Evolutionary conservation across 2,797 vertebrate species (phyloP).

Genomic region (Enteromius unitaeniatus): DNA sequence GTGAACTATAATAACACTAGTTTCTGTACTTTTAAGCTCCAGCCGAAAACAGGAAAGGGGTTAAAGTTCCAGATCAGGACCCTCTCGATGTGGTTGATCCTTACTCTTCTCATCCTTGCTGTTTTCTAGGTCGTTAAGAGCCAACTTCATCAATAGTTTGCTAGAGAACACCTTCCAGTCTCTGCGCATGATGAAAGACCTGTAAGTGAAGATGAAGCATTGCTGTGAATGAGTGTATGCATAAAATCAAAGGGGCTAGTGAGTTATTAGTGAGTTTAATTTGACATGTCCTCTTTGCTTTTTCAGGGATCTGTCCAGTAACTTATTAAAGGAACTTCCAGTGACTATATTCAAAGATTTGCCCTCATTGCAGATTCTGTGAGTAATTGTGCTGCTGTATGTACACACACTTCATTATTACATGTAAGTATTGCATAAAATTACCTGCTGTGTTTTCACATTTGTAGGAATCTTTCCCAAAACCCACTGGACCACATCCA

Average conservation of each 20-base stretch:
- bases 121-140: slow-evolving; percentile 76
- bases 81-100: neutral
- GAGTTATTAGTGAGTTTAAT: neutral
- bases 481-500: slow-evolving; percentile 79
- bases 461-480: slow-evolving; percentile 82
- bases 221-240: neutral
- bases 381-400: slow-evolving; percentile 23
- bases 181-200: slow-evolving; percentile 78
- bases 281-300: neutral
- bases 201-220: slow-evolving; percentile 68
- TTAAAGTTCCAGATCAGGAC: neutral
- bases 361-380: slow-evolving; percentile 56
- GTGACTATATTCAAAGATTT: slow-evolving; percentile 75
- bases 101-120: neutral
- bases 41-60: neutral
- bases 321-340: slow-evolving; percentile 77
- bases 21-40: neutral
- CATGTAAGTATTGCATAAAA: neutral
- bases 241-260: too few species aligned
- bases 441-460: neutral
- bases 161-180: slow-evolving; percentile 83
- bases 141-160: slow-evolving; percentile 80
- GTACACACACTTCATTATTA: neutral
- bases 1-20: too few species aligned
- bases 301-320: slow-evolving; percentile 79